Conservation (phyloP, 2,888 invertebrate species). For the Limnephilus rhombicus region DNA sequence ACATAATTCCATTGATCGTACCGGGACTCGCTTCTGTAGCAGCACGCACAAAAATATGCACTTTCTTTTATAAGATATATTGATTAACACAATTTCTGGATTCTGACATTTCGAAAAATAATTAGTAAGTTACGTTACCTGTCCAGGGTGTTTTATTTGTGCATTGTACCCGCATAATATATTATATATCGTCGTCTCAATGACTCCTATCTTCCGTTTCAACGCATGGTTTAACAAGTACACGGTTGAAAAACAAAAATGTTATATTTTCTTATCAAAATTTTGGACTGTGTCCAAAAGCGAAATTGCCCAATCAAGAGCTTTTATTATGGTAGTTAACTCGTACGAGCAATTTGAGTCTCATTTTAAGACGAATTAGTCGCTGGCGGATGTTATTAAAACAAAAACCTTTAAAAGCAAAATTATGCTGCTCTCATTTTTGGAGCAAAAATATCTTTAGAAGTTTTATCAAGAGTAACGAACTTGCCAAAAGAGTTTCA, state of each 20-base stretch:
- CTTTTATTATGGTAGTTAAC: neutral
- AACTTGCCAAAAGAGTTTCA: neutral
- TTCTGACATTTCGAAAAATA: no score
- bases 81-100: no score
- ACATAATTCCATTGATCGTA: no score
- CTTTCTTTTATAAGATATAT: no score
- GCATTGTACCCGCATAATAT: no score
- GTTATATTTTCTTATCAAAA: neutral
- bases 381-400: neutral
- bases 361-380: neutral
- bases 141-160: no score
- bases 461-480: neutral
- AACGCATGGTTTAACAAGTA: neutral
- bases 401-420: conserved; percentile 1
- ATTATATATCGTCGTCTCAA: no score
- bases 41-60: no score
- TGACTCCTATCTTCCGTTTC: no score
- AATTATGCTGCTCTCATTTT: neutral
- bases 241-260: neutral
- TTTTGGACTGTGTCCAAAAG: neutral
- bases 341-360: neutral
- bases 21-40: no score
- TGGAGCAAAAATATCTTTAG: neutral
- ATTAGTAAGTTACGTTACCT: no score
- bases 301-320: neutral